Evolutionary conservation across 2,113 vertebrate genomes (phyloP), one percentile per base, ranked within the genome.

Genomic region (Falco punctatus): DNA sequence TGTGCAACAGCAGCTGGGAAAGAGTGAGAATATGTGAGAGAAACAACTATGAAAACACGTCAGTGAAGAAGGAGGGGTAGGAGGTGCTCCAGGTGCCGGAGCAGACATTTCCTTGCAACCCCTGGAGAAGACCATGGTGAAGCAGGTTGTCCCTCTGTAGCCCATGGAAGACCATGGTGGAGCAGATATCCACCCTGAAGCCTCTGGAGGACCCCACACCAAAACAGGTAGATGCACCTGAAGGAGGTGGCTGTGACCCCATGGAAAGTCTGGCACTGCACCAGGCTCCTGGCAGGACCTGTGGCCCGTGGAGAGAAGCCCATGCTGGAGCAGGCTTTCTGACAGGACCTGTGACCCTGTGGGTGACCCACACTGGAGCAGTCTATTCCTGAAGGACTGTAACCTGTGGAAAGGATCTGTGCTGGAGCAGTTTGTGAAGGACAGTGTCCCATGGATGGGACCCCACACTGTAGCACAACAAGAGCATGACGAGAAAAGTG

Each of bases 191-290:
- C 40, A 59, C 38, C 38, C 57, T 55, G 30, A 26, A 75, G 57
- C 32, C 55, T 3, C 6, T 13, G 23, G 16, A 71, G 12, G 15
- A 46, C 27, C 12, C 33, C 33, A 66, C 1, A 0, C 3, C 4
- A 3, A 4, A 67, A 18, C 15, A 38, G 28, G 26, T 8, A 3
- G 59, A 28, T 67, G 28, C 7, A 6, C 6, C 51, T 19, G 8
- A 69, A 48, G 44, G 28, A 86, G 9, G 42, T 42, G 42, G 10
- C 17, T 52, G 32, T 33, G 54, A 55, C 14, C 20, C 20, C 4
- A 1, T 11, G 14, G 62, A 28, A 9, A 69, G 17, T 33, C 40
- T 1, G 2, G 2, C 10, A 1, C n/a, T 40, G n/a, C 9, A 49
- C 30, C 7, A 81, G 44, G 26, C 7, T 81, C 30, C 40, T 88